Evolutionary conservation across 2,113 vertebrate species (phyloP).

Genomic region (Sporophila hypoxantha): DNA sequence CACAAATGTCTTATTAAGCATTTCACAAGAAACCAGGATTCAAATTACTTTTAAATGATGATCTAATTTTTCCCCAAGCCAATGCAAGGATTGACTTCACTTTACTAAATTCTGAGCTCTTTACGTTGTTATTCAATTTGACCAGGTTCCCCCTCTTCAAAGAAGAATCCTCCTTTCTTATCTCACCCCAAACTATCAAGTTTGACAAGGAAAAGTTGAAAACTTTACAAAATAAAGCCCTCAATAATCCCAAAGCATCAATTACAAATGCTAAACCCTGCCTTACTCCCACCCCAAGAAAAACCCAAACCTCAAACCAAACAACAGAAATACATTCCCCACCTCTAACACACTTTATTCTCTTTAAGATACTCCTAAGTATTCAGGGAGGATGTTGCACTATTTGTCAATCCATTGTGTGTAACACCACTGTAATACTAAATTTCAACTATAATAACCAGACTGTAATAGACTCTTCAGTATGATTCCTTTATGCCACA

Average conservation of each 20-base stretch:
- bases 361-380: neutral
- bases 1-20: neutral
- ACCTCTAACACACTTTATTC: neutral
- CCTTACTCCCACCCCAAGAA: neutral
- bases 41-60: neutral
- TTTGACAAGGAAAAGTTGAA: neutral
- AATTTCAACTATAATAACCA: neutral
- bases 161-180: neutral
- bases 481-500: neutral
- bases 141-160: fast-evolving
- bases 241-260: neutral
- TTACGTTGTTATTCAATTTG: neutral
- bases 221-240: neutral
- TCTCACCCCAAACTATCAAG: neutral
- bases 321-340: neutral
- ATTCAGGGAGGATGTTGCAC: fast-evolving
- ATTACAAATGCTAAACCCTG: neutral
- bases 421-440: neutral
- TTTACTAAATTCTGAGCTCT: neutral
- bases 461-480: neutral
- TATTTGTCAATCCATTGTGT: neutral
- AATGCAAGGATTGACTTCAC: neutral
- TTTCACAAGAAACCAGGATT: neutral
- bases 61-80: neutral
- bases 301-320: neutral